Base-by-base conservation (phyloP, 92 coral and sea anemone genomes). In the Epizoanthus fatuus region DNA sequence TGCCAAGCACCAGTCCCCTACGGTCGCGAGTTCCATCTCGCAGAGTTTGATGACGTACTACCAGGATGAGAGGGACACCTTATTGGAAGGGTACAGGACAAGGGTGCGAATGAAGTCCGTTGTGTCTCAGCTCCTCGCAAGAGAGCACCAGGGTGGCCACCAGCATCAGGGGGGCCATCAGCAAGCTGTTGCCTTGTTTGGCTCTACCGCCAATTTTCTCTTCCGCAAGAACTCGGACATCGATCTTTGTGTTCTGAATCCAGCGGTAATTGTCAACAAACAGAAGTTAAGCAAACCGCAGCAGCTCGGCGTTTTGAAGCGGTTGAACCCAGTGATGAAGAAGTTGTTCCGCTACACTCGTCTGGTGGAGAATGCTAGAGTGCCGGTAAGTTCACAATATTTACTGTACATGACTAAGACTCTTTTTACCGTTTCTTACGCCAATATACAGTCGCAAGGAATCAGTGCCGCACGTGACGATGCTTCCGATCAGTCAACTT, bases 151-250 rank as follows among this genome's bases (percentile, higher is more conserved):
- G 25, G 72, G 84, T 3, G 32, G 74, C 5, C 32, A 63, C 1
- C 53, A 49, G 12, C 22, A 74, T 15, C 51, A 10, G 17, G 20
- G 14, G 17, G 60, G 29, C 17, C 51, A 11, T n/a, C 35, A 29
- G 19, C 62, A 19, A 10, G 44, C 40, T 19, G 22, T 97, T n/a
- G 96, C 91, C 72, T 71, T 95, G 85, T 97, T 97, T 81, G 99
- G 99, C 14, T 97, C 99, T 8, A 84, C 99, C 3, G 99, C 98
- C 20, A 95, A 92, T 49, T 75, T 97, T 80, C 85, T 97, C 25
- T 95, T 97, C 79, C 95, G 98, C 9, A 87, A 85, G 77, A 90
- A 97, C 80, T 97, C 99, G 8, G 99, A 97, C 86, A 83, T 97
- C 11, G 99, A 97, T 69, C 87, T 97, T 37, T 95, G 98, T 77